Conservation (phyloP, 2,113 vertebrate species). For the Coreoperca whiteheadi region DNA sequence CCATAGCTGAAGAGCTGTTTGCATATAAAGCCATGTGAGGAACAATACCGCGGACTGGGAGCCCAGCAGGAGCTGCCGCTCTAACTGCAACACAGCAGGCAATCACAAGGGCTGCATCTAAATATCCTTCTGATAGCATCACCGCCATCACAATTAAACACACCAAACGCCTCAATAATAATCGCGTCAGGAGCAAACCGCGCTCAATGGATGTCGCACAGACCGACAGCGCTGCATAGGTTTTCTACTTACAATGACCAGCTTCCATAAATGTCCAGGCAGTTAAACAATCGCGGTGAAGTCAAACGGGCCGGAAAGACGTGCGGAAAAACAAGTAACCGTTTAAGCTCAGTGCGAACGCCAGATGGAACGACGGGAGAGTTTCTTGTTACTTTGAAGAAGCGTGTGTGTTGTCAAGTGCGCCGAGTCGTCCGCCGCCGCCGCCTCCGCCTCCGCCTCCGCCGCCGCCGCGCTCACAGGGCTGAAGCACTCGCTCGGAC, state of each 20-base stretch:
- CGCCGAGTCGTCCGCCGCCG: slow-evolving; percentile 33
- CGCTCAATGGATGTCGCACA: slow-evolving; percentile 4
- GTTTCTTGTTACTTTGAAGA: slow-evolving; percentile 28
- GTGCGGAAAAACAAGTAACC: not conserved
- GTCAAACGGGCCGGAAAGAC: not conserved
- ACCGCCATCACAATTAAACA: slow-evolving; percentile 40
- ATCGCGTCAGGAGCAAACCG: slow-evolving; percentile 6
- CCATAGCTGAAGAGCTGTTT: slow-evolving; percentile 1
- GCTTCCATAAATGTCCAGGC: slow-evolving; percentile 48
- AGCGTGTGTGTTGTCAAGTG: slow-evolving; percentile 67
- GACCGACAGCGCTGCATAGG: slow-evolving; percentile 29
- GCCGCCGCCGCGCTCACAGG: slow-evolving; percentile 24
- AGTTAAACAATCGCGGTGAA: slow-evolving; percentile 12
- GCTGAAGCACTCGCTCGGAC: slow-evolving; percentile 71
- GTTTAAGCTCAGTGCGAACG: slow-evolving; percentile 61
- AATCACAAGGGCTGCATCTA: slow-evolving; percentile 37
- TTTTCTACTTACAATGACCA: slow-evolving; percentile 69
- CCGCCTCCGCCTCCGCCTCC: slow-evolving; percentile 28
- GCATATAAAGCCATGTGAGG: slow-evolving; percentile 30
- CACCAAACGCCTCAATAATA: slow-evolving; percentile 5
- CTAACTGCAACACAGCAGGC: slow-evolving; percentile 40
- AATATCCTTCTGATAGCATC: slow-evolving; percentile 29
- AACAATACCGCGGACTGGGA: slow-evolving; percentile 34
- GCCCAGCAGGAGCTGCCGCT: slow-evolving; percentile 25
- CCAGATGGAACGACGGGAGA: slow-evolving; percentile 5